Evolutionary conservation across 1,140 invertebrate species (phyloP), one percentile per base, ranked within the genome.

Genomic region (Drosophila micromelanica): DNA sequence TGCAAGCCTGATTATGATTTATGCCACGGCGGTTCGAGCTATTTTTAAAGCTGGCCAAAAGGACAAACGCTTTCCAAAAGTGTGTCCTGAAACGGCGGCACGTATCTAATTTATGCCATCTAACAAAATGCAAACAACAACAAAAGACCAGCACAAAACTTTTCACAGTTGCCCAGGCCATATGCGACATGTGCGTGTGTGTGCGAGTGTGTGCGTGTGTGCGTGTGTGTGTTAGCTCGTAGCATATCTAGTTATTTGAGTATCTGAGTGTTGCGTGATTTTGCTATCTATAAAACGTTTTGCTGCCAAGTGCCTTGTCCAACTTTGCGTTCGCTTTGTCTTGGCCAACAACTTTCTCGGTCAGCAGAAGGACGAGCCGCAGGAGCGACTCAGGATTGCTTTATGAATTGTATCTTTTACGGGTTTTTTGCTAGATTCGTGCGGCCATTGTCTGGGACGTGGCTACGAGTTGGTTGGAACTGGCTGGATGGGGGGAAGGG

Each of bases 51-150:
- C 30, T 15, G n/a, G 59, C 9, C 20, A 15, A 62, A 43, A 63
- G 48, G 48, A 5, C 9, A 7, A 3, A 37, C 23, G n/a, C 12
- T 52, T 52, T 54, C 35, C 43, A 56, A 56, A 77, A 27, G 60
- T 73, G 60, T 68, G 52, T 51, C 43, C 51, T 68, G 52, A 63
- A 63, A 68, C 56, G 77, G 46, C 62, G 78, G 82, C 82, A 87
- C 82, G 82, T 87, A 87, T 87, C 82, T 87, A 89, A 87, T 87
- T 87, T 87, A 89, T 87, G 82, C 82, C 68, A 87, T 87, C 82
- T 87, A 78, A 84, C 80, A 84, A 85, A 84, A 84, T 80, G 78
- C 80, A 79, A 84, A 84, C 80, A 84, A 80, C 80, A 71, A 54
- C 46, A 48, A 57, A 64, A 76, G 80, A 80, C 76, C 80, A 78